Evolutionary conservation across 2,797 vertebrate species (phyloP), one percentile per base, ranked within the genome.

Genomic region (Acanthurus tractus): DNA sequence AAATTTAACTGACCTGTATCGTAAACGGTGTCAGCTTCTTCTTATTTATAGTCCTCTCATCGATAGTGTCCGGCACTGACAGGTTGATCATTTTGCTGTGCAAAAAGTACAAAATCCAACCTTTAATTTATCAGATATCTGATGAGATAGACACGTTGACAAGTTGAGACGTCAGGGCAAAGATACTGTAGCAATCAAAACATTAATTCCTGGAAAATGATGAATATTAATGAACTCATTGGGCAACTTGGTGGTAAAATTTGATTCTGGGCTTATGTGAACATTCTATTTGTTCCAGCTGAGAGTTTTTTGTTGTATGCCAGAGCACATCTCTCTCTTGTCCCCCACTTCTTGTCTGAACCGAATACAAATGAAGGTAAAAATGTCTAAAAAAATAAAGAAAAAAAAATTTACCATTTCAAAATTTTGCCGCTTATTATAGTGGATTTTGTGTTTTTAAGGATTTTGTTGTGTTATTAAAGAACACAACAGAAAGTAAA

Each of bases 41-140:
- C 94, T 99, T 99, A 87, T 99, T 99, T 88, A 99, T 99, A 63
- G 96, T 97, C 91, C 98, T 95, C 92, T 99, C 98, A 56, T 99
- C 98, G 76, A 99, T 99, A 0, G 98, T 99, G 91, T 99, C 98
- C 29, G 98, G 96, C 88, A 99, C 98, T 15, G 98, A 99, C 90
- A 98, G 96, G 91, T 99, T 99, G 89, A 99, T 96, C 98, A 99
- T 99, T 96, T 99, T 99, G 93, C 98, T 99, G 88, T 38, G 66
- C 34, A 78, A 76, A 70, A 15, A 34, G 34, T 6, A 69, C 45
- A 59, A 56, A 78, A 55, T 4, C 53, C 29, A 29, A 29, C 29
- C 3, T 29, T 29, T 29, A 29, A 29, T 29, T 29, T 29, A 29
- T 29, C 29, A 29, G 29, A 29, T 29, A 29, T 29, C 29, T 29